These are phyloP conservation scores for Tethya wilhelma DNA, from an alignment of 37 sponge, comb jelly and placozoan species.

Conservation along the genomic window DNA sequence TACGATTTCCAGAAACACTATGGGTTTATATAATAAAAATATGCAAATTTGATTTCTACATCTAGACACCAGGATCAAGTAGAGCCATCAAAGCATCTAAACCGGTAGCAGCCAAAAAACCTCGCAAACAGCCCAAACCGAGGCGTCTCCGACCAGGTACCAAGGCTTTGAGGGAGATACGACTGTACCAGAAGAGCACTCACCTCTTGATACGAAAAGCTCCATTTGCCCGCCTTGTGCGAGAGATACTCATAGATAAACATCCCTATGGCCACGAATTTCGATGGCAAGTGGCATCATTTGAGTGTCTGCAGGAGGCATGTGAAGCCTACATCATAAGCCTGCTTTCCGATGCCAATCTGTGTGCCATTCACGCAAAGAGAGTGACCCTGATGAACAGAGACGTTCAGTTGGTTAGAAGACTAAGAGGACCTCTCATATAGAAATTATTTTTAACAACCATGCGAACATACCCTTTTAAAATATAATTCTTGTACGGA, in stretches of 20 bases:
- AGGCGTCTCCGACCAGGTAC: neutral
- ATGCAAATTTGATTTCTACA: too few relatives aligned
- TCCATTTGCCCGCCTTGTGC: constrained; percentile 57
- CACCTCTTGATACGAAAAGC: constrained; percentile 63
- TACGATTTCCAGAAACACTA: neutral
- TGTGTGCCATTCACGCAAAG: constrained; percentile 60
- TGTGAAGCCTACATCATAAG: constrained; percentile 68
- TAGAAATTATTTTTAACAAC: neutral
- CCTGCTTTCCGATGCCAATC: constrained; percentile 65
- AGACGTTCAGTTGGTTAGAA: constrained; percentile 51
- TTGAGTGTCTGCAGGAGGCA: constrained; percentile 83
- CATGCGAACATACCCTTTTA: neutral
- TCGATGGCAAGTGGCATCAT: constrained; percentile 66
- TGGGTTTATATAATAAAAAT: too few relatives aligned
- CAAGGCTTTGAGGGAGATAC: constrained; percentile 43
- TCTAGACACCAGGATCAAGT: too few relatives aligned
- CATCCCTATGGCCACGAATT: constrained; percentile 38
- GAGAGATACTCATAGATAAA: constrained; percentile 19
- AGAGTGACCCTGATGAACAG: constrained; percentile 72
- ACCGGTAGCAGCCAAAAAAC: too few relatives aligned
- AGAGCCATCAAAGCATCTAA: too few relatives aligned
- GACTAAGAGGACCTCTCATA: constrained; percentile 14
- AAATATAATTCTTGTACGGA: too few relatives aligned
- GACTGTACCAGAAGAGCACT: constrained; percentile 51
- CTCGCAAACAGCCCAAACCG: constrained; percentile 24